These are phyloP conservation scores for Cladopsammia gracilis DNA, from an alignment of 64 coral and sea anemone species.

Conservation along the genomic window DNA sequence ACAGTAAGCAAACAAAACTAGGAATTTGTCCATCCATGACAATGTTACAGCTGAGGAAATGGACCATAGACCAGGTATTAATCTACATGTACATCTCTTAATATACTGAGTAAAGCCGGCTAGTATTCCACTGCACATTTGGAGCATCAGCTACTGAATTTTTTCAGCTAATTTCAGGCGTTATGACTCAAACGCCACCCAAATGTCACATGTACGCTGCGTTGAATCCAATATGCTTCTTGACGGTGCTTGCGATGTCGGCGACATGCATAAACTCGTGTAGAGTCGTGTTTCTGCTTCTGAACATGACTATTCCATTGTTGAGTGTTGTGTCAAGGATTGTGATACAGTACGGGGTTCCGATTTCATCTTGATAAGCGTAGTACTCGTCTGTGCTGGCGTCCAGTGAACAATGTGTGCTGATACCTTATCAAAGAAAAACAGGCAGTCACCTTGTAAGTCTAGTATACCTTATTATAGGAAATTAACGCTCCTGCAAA, in stretches of 20 bases:
- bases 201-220: neutral
- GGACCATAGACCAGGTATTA: no score
- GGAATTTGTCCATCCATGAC: no score
- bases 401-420: conserved; percentile 12
- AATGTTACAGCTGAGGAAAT: no score
- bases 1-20: no score
- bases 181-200: neutral
- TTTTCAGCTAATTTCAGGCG: no score
- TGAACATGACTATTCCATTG: conserved; percentile 90
- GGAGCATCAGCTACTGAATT: no score
- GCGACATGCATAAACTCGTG: conserved; percentile 96
- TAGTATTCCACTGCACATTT: no score
- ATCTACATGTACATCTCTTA: no score
- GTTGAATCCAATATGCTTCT: conserved; percentile 68
- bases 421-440: conserved; percentile 39
- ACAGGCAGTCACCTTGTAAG: neutral
- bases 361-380: conserved; percentile 85
- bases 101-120: no score
- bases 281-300: conserved; percentile 91
- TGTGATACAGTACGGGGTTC: conserved; percentile 92
- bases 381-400: conserved; percentile 49
- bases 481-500: no score
- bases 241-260: conserved; percentile 86
- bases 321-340: conserved; percentile 74
- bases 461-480: no score